Conservation (phyloP, 2,888 invertebrate species). For the Bedellia somnulentella region DNA sequence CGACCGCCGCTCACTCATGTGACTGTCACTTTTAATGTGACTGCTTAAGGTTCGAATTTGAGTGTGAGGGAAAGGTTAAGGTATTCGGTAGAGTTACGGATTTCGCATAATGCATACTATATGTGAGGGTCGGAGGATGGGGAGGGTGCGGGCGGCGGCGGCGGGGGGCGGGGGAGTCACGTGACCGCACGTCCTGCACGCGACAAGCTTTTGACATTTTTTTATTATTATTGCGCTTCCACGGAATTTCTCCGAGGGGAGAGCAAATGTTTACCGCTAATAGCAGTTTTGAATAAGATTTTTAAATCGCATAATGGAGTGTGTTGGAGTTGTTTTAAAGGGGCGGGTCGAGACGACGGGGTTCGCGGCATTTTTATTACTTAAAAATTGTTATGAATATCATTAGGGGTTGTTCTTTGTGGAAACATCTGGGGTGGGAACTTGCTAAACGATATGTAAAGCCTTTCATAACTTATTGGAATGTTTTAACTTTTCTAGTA, state of each 20-base stretch:
- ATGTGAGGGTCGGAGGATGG: constrained; percentile 23
- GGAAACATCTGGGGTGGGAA: too few relatives aligned
- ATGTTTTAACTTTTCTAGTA: too few relatives aligned
- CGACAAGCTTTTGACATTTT: constrained; percentile 59
- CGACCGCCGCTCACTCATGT: neutral
- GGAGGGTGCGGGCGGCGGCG: constrained; percentile 12
- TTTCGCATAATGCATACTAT: constrained; percentile 62
- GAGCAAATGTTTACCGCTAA: constrained; percentile 35
- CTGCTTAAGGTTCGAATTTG: neutral
- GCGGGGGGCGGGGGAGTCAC: constrained; percentile 21
- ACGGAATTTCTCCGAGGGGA: constrained; percentile 49
- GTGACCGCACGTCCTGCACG: constrained; percentile 60
- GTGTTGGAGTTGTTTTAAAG: constrained; percentile 39
- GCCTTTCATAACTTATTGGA: too few relatives aligned
- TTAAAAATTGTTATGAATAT: too few relatives aligned
- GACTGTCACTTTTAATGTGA: neutral
- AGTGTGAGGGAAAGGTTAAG: constrained; percentile 20
- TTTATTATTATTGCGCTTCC: constrained; percentile 61
- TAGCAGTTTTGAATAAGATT: constrained; percentile 55
- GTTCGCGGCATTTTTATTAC: too few relatives aligned
- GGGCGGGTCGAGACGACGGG: constrained; percentile 18
- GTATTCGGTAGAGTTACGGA: constrained; percentile 58
- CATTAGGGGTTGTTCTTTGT: too few relatives aligned
- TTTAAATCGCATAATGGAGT: constrained; percentile 57
- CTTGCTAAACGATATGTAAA: too few relatives aligned